Percentiles rank a stretch among this genome's conserved stretches.
Conservation (phyloP, 1,140 invertebrate species). For the Cotesia glomerata region DNA sequence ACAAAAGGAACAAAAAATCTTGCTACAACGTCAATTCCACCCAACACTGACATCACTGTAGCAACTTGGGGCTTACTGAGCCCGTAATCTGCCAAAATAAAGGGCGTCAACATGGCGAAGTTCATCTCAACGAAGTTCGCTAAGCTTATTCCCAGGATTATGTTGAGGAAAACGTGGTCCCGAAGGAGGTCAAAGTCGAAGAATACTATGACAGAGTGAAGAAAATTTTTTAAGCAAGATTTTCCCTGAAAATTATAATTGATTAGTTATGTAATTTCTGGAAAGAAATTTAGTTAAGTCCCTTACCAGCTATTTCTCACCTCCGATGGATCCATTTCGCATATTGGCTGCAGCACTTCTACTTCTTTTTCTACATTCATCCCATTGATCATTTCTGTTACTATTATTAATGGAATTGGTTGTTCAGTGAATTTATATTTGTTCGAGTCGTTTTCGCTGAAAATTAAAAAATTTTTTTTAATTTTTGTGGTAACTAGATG, state of each 20-base stretch:
- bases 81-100: conserved; percentile 70
- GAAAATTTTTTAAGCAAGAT: conserved; percentile 15
- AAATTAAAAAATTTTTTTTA: no score
- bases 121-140: conserved; percentile 74
- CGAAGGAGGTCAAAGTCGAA: conserved; percentile 72
- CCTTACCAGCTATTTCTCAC: conserved; percentile 30
- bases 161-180: conserved; percentile 71
- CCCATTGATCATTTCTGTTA: conserved; percentile 26
- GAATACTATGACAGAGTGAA: conserved; percentile 65
- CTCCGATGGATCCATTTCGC: conserved; percentile 6
- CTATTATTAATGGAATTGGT: conserved; percentile 22
- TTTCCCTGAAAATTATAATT: conserved; percentile 12
- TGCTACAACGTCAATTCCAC: conserved; percentile 66
- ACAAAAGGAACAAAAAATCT: conserved; percentile 70
- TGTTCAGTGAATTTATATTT: no score
- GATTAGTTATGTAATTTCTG: not conserved
- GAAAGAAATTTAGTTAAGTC: not conserved
- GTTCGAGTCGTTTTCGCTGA: no score
- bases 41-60: conserved; percentile 68
- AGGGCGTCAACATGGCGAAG: conserved; percentile 73
- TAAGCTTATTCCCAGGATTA: conserved; percentile 72
- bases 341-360: not conserved
- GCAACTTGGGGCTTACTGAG: conserved; percentile 67
- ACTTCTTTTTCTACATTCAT: conserved; percentile 14
- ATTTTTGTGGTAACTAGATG: no score